Evolutionary conservation across 2,113 vertebrate species (phyloP).

Genomic region (Heterocephalus glaber): DNA sequence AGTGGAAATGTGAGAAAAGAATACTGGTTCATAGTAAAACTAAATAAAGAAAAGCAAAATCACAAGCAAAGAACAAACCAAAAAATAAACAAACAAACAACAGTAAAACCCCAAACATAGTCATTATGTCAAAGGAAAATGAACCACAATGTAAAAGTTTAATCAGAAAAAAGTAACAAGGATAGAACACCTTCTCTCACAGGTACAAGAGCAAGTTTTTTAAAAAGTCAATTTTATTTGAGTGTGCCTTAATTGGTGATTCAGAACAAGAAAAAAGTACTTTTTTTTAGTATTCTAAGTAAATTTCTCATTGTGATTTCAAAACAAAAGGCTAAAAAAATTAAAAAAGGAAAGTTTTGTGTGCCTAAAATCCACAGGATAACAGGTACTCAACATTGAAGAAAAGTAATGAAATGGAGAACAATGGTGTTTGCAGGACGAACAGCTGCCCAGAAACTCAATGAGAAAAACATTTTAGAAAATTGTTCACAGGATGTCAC

Average conservation of each 20-base stretch:
- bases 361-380: neutral
- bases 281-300: neutral
- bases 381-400: neutral
- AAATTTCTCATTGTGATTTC: neutral
- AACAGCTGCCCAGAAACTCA: neutral
- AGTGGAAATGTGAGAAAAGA: constrained; percentile 59
- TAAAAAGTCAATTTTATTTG: neutral
- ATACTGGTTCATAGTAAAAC: constrained; percentile 14
- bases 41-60: neutral
- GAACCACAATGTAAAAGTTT: neutral
- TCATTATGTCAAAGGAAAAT: neutral
- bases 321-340: constrained; percentile 33
- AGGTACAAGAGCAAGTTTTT: neutral
- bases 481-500: neutral
- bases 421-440: neutral
- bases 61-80: neutral
- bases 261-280: neutral
- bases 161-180: neutral
- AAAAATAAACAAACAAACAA: neutral
- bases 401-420: neutral
- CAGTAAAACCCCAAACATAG: neutral
- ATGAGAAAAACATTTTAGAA: neutral
- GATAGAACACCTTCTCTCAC: neutral
- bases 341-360: neutral
- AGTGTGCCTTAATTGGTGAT: neutral